A percentile compares a stretch with the other conserved stretches of the same genome.
These are phyloP conservation scores for Epistrophe grossulariae DNA, from an alignment of 2,888 invertebrate species.

Conservation along the genomic window DNA sequence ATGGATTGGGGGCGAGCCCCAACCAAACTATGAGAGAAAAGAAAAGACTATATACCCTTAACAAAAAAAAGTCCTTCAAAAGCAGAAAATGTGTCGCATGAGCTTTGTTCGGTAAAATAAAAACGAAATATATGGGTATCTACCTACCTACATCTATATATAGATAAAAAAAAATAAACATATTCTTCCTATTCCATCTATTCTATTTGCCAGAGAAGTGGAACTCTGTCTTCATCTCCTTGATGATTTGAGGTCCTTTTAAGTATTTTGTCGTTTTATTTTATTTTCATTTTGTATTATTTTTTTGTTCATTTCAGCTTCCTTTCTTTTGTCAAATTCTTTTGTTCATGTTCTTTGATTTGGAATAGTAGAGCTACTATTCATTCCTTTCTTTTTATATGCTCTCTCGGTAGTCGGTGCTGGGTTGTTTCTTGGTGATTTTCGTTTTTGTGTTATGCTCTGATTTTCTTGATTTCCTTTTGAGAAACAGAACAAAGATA, in stretches of 20 bases:
- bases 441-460: constrained; percentile 76
- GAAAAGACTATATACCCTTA: constrained; percentile 74
- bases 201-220: constrained; percentile 50
- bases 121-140: constrained; percentile 77
- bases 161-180: constrained; percentile 65
- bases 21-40: constrained; percentile 74
- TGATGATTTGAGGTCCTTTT: constrained; percentile 68
- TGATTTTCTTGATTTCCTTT: constrained; percentile 71
- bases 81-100: constrained; percentile 82
- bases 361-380: constrained; percentile 60
- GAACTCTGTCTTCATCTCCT: constrained; percentile 64
- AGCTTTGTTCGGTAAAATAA: constrained; percentile 76
- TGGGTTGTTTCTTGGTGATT: constrained; percentile 62
- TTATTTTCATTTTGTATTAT: constrained; percentile 67
- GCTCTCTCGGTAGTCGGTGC: constrained; percentile 14
- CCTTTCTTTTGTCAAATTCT: constrained; percentile 68
- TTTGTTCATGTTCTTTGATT: constrained; percentile 71
- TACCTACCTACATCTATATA: neutral
- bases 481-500: constrained; percentile 82
- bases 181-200: constrained; percentile 64
- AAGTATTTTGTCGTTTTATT: constrained; percentile 60
- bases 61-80: constrained; percentile 79
- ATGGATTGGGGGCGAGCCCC: constrained; percentile 66
- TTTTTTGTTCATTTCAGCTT: constrained; percentile 70
- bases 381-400: constrained; percentile 45